Evolutionary conservation across 2,797 vertebrate species (phyloP), one percentile per base, ranked within the genome.

Genomic region (Pseudotriccus pelzelni): DNA sequence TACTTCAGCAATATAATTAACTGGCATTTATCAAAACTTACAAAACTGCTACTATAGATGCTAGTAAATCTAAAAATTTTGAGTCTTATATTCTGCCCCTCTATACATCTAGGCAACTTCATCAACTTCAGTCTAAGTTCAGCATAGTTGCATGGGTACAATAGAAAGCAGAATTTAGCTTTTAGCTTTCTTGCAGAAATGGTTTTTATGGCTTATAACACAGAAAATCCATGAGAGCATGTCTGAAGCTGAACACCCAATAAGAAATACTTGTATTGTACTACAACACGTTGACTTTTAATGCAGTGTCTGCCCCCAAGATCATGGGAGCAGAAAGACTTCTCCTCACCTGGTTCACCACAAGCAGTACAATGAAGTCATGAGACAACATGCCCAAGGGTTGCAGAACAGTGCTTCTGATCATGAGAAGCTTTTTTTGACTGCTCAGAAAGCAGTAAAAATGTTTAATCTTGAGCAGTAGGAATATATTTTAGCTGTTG

Each of bases 151-250:
- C 17, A 56, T 14, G 47, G 52, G 64, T 63, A 75, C 17, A 59
- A 70, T 0, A 59, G 52, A 81, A 89, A 87, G 59, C 56, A 93
- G 52, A 92, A 89, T 50, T 60, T 53, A 70, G 55, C 79, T 82
- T 88, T 74, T 49, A 63, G 70, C 36, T 94, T 95, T 84, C 74
- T 80, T 70, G 59, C 60, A 92, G 67, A 78, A 92, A 75, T n/a
- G 14, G 20, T 5, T 90, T 88, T 88, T 91, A 96, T 95, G 96
- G 94, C 91, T 97, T 96, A 36, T 86, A 94, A 89, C 62, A 95
- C 1, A 78, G 60, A 89, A 95, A 94, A 82, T 67, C 62, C 84
- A 91, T 3, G 2, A 92, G 17, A 95, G 34, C 58, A 59, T 66
- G 52, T 28, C 67, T 85, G 64, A 95, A 91, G 81, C 52, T 89